Evolutionary conservation across 2,888 invertebrate genomes (phyloP), one percentile per base, ranked within the genome.

Genomic region (Drosophila barbarae): DNA sequence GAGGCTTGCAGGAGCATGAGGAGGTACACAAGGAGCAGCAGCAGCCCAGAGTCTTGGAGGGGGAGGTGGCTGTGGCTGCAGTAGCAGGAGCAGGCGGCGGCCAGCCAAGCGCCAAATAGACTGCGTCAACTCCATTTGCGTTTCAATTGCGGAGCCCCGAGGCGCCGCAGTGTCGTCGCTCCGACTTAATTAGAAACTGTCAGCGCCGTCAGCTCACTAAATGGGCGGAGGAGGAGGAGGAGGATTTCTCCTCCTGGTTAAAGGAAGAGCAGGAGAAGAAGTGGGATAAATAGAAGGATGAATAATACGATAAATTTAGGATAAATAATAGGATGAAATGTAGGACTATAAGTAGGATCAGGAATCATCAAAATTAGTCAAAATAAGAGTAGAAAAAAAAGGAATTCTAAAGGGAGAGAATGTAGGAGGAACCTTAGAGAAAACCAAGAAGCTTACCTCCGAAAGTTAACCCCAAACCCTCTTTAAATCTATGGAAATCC

Each of bases 51-150:
- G 18, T 18, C 18, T 18, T 18, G 18, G 18, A 18, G 18, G 18
- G 18, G 18, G 18, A 49, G 42, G 21, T 23, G 13, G 13, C 15
- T 15, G 8, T 15, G n/a, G 30, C 23, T 13, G 41, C 13, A 13
- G 51, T 41, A 44, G 54, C 52, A 55, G 47, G 3, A 44, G 54
- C 52, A 57, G 51, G 46, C 36, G 46, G 51, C 54, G 57, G 55
- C 73, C 84, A 81, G 70, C 69, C 79, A 82, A 81, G 75, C 76
- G 81, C 73, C 73, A 83, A 83, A 86, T 81, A 82, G 85, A 79
- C 85, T 78, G 77, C 79, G 73, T 67, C 68, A 76, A 67, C 66
- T 69, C 59, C 51, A 59, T 69, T 67, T 69, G 66, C 59, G 51
- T 69, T 51, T 50, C 46, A 63, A 63, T 61, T 61, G 64, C 41